Evolutionary conservation across 2,888 invertebrate genomes (phyloP).

Genomic region (Eristalis pertinax): DNA sequence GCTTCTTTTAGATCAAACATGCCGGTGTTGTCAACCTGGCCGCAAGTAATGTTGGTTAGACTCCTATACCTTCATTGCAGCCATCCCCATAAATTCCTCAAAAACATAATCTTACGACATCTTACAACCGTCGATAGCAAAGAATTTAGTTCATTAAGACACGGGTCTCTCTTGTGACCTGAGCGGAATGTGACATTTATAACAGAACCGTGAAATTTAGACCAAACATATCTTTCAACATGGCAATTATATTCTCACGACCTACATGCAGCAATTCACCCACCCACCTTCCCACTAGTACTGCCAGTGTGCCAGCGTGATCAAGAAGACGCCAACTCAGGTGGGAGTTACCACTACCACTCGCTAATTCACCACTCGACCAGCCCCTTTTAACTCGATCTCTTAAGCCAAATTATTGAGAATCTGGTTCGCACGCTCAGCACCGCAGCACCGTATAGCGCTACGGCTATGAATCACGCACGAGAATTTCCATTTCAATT

Average conservation of each 20-base stretch:
- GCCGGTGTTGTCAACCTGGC: no score
- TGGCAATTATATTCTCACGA: slow-evolving; percentile 55
- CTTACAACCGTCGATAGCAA: neutral
- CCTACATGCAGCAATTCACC: slow-evolving; percentile 17
- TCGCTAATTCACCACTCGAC: slow-evolving; percentile 47
- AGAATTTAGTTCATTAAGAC: neutral
- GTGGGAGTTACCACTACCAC: slow-evolving; percentile 52
- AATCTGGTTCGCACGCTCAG: slow-evolving; percentile 64
- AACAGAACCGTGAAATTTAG: slow-evolving; percentile 29
- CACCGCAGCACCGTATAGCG: neutral
- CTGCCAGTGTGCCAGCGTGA: neutral
- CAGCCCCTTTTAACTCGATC: slow-evolving; percentile 1
- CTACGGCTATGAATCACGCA: slow-evolving; percentile 56
- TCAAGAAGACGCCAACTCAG: slow-evolving; percentile 38
- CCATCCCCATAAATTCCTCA: no score
- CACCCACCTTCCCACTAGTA: slow-evolving; percentile 25
- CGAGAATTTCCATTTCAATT: slow-evolving; percentile 65
- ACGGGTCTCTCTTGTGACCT: neutral
- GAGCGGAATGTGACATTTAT: slow-evolving; percentile 53
- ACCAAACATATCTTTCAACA: slow-evolving; percentile 17
- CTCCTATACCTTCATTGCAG: no score
- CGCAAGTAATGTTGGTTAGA: no score
- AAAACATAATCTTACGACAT: neutral
- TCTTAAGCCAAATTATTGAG: slow-evolving; percentile 40
- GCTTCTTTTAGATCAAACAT: no score